These are phyloP conservation scores for Andrena cerasifolii DNA, from an alignment of 1,140 invertebrate species.

Conservation along the genomic window DNA sequence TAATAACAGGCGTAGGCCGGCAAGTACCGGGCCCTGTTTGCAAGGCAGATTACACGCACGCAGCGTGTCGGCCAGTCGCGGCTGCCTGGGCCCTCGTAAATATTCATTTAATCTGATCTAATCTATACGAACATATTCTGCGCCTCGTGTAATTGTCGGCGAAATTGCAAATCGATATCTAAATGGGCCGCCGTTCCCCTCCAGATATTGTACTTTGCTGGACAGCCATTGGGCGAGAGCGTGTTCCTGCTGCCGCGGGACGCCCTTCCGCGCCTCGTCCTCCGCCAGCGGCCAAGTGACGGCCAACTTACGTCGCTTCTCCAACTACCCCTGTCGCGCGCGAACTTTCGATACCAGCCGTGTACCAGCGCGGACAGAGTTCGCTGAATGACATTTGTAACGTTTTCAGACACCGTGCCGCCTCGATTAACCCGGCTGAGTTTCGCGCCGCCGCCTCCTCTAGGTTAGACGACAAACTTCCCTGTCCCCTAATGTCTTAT, in stretches of 20 bases:
- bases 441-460: not conserved
- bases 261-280: slow-evolving; percentile 3
- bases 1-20: slow-evolving; percentile 35
- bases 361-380: not conserved
- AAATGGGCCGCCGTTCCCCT: slow-evolving; percentile 48
- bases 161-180: slow-evolving; percentile 73
- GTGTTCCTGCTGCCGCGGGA: slow-evolving; percentile 16
- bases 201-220: slow-evolving; percentile 56
- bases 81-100: slow-evolving; percentile 55
- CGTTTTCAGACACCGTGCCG: not conserved
- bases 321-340: not conserved
- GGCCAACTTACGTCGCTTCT: slow-evolving; percentile 12
- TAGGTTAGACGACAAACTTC: not conserved
- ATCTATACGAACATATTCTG: slow-evolving; percentile 69
- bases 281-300: not conserved
- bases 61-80: slow-evolving; percentile 18
- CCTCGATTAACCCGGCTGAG: not conserved
- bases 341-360: slow-evolving; percentile 17
- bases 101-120: slow-evolving; percentile 71
- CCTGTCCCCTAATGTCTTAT: not conserved
- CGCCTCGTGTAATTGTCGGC: slow-evolving; percentile 65
- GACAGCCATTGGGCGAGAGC: slow-evolving; percentile 43
- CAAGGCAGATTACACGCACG: slow-evolving; percentile 53
- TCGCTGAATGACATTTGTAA: not conserved
- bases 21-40: slow-evolving; percentile 27